Base-by-base conservation (phyloP, 1,140 invertebrate genomes). In the Eriocheir sinensis region DNA sequence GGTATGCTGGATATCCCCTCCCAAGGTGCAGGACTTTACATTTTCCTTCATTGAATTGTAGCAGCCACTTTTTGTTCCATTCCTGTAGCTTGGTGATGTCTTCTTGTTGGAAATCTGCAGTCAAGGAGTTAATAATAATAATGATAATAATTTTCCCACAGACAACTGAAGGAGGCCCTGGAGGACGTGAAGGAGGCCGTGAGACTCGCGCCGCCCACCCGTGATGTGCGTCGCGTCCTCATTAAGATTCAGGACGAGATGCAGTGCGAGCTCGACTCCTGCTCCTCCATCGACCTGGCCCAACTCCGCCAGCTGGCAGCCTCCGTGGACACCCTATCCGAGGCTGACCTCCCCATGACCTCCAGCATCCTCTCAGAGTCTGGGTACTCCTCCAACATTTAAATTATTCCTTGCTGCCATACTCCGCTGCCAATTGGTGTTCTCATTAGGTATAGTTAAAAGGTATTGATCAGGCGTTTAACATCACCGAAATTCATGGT, bases 101-200 rank as follows among this genome's bases (percentile, higher is more conserved):
- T n/a, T n/a, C n/a, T n/a, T n/a, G n/a, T n/a, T n/a, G n/a, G n/a
- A n/a, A n/a, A n/a, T n/a, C n/a, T n/a, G n/a, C n/a, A n/a, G n/a
- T n/a, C n/a, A n/a, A n/a, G n/a, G n/a, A n/a, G n/a, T n/a, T n/a
- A n/a, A n/a, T n/a, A n/a, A n/a, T n/a, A n/a, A n/a, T n/a, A n/a
- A n/a, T n/a, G n/a, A n/a, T 89, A 27, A 32, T 30, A 93, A 85
- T 96, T 93, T 95, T 93, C 36, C 95, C 95, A 12, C 93, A 97
- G 97, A 85, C 96, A 97, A 21, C 97, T 97, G 91, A 97, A 97
- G 6, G 97, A 97, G 40, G 98, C 98, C 8, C 96, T 98, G n/a
- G 96, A 96, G 4, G 98, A 98, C 95, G 97, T 98, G 72, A 97
- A 97, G 94, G 98, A 98, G 96, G 98, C 98, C 27, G 96, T 98